Conservation (phyloP, 2,888 invertebrate genomes). For the Parascotia fuliginaria region DNA sequence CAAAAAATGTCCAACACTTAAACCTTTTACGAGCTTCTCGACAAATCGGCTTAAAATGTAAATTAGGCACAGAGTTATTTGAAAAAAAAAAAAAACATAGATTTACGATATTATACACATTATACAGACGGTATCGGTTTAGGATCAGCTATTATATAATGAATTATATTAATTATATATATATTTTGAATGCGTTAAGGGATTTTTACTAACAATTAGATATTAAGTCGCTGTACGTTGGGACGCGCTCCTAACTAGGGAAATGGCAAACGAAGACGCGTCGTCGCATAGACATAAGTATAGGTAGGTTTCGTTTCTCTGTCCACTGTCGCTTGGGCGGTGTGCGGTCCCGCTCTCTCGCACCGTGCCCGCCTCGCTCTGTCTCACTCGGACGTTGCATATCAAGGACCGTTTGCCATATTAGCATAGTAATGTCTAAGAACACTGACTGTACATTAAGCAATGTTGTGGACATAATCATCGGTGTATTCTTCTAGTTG, state of each 20-base stretch:
- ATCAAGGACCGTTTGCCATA: slow-evolving; percentile 82
- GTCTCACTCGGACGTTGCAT: slow-evolving; percentile 62
- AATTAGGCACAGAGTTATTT: slow-evolving; percentile 83
- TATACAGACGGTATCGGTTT: slow-evolving; percentile 73
- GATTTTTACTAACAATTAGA: slow-evolving; percentile 84
- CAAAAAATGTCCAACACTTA: slow-evolving; percentile 67
- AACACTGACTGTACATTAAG: slow-evolving; percentile 66
- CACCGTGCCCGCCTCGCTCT: slow-evolving; percentile 46
- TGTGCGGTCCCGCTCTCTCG: slow-evolving; percentile 55
- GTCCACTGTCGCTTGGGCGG: slow-evolving; percentile 44
- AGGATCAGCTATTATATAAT: slow-evolving; percentile 74
- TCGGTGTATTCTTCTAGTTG: slow-evolving; percentile 65
- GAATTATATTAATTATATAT: slow-evolving; percentile 75
- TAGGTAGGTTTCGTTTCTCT: slow-evolving; percentile 61
- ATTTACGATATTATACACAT: slow-evolving; percentile 79
- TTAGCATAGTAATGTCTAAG: slow-evolving; percentile 67
- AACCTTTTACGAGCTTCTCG: slow-evolving; percentile 79
- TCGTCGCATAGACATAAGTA: slow-evolving; percentile 50
- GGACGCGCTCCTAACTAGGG: slow-evolving; percentile 50
- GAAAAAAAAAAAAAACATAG: slow-evolving; percentile 62
- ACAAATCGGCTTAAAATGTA: slow-evolving; percentile 81
- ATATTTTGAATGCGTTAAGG: slow-evolving; percentile 85
- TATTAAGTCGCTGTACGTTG: slow-evolving; percentile 74
- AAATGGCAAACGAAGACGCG: slow-evolving; percentile 56
- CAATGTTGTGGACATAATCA: slow-evolving; percentile 78